These are phyloP conservation scores for Diarsia mendica DNA, from an alignment of 2,888 invertebrate species.

Conservation along the genomic window DNA sequence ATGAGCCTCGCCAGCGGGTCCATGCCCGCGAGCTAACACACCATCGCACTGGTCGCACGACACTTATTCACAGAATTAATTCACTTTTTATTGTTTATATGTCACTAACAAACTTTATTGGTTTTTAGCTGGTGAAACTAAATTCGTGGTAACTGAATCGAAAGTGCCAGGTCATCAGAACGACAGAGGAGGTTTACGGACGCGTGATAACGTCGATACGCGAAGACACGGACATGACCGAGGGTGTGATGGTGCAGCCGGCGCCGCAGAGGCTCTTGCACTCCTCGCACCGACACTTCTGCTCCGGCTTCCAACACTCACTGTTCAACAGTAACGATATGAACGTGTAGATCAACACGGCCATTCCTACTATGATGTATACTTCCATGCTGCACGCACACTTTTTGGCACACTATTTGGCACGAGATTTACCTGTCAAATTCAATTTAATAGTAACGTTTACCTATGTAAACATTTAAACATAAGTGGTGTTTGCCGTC, in stretches of 20 bases:
- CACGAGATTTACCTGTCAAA: constrained; percentile 63
- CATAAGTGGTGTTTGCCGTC: constrained; percentile 68
- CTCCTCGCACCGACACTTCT: constrained; percentile 85
- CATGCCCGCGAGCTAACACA: constrained; percentile 88
- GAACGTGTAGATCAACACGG: constrained; percentile 82
- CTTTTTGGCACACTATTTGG: constrained; percentile 70
- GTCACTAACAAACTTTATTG: constrained; percentile 2
- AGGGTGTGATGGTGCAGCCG: constrained; percentile 67
- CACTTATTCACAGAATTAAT: constrained; percentile 30
- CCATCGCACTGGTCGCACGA: constrained; percentile 55
- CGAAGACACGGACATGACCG: constrained; percentile 80
- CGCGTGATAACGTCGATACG: constrained; percentile 76
- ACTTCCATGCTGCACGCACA: constrained; percentile 81
- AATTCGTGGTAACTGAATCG: constrained; percentile 15
- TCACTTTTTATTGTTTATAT: constrained; percentile 32
- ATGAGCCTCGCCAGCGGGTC: constrained; percentile 95
- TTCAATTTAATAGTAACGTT: not conserved
- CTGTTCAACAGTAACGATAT: constrained; percentile 79
- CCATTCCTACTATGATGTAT: constrained; percentile 84
- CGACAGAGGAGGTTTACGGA: constrained; percentile 61
- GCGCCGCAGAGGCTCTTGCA: constrained; percentile 78
- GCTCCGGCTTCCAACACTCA: constrained; percentile 80
- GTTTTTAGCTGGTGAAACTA: constrained; percentile 5
- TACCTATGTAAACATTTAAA: constrained; percentile 31
- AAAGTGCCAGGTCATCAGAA: constrained; percentile 45